Conservation (phyloP, 30 jellyfish, hydroid and myxozoan species). For the Aurelia sp. region DNA sequence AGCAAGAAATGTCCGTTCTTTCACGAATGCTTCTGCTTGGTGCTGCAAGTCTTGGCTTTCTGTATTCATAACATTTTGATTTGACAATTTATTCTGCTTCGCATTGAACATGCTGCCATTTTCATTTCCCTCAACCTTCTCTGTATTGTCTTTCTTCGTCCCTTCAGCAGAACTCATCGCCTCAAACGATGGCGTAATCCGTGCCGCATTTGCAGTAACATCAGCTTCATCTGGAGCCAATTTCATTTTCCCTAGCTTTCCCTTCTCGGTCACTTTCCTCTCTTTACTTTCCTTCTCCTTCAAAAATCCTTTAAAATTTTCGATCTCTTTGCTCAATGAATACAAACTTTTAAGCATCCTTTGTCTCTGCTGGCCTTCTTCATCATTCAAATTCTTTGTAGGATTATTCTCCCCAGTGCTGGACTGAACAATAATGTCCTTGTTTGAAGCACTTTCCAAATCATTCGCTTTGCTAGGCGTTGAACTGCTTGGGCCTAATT, state of each 20-base stretch:
- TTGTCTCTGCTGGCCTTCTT: conserved; percentile 20
- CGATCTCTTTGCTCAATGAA: conserved; percentile 60
- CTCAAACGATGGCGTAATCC: background rate
- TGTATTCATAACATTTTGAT: background rate
- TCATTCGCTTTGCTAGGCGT: background rate
- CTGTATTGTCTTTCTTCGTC: background rate
- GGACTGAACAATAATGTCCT: background rate
- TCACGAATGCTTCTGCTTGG: background rate
- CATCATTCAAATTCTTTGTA: background rate
- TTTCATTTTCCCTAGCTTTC: background rate
- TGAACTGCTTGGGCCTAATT: background rate
- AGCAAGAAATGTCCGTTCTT: background rate
- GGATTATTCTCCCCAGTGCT: background rate
- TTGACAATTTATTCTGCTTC: background rate
- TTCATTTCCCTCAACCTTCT: background rate
- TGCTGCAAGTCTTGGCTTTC: background rate
- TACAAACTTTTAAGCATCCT: conserved; percentile 59
- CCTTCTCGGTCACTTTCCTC: background rate
- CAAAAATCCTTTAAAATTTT: conserved; percentile 31
- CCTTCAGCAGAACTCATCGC: background rate
- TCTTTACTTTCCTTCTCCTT: conserved; percentile 8
- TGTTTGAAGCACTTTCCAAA: background rate
- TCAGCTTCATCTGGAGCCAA: background rate
- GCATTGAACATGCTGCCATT: background rate
- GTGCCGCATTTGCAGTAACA: background rate